Conservation (phyloP, 35 echinoderm and acorn worm species). For the Strongylocentrotus purpuratus region DNA sequence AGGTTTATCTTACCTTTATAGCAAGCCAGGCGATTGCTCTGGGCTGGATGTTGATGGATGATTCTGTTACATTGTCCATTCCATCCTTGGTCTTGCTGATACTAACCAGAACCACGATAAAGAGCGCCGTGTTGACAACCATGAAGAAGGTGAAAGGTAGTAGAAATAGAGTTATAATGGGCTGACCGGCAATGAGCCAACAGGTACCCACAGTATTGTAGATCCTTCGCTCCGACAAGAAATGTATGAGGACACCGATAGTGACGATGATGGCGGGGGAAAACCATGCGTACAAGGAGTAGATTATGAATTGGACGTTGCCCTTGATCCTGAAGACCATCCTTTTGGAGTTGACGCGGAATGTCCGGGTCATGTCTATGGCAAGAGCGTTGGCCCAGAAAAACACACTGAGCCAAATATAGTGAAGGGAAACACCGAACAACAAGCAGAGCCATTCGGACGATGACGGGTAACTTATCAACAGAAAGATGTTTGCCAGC, state of each 20-base stretch:
- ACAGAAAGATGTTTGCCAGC: neutral
- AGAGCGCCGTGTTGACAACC: constrained; percentile 2
- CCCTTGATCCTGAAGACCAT: constrained; percentile 39
- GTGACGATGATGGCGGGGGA: neutral
- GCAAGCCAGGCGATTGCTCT: neutral
- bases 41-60: neutral
- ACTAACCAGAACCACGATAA: neutral
- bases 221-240: neutral
- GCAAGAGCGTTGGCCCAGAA: constrained; percentile 25
- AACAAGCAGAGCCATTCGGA: neutral
- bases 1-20: neutral
- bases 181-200: constrained; percentile 4
- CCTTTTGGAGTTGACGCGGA: neutral
- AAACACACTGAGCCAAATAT: neutral
- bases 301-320: constrained; percentile 11
- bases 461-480: neutral
- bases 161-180: neutral
- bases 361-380: constrained; percentile 28
- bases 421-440: neutral
- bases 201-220: neutral
- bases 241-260: neutral
- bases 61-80: neutral
- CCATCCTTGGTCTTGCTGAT: neutral
- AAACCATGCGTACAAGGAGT: neutral
- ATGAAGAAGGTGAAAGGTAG: neutral